Percentiles rank a stretch among this genome's conserved stretches.
Evolutionary conservation across 1,140 invertebrate genomes (phyloP).

Genomic region (Zaprionus ghesquierei): DNA sequence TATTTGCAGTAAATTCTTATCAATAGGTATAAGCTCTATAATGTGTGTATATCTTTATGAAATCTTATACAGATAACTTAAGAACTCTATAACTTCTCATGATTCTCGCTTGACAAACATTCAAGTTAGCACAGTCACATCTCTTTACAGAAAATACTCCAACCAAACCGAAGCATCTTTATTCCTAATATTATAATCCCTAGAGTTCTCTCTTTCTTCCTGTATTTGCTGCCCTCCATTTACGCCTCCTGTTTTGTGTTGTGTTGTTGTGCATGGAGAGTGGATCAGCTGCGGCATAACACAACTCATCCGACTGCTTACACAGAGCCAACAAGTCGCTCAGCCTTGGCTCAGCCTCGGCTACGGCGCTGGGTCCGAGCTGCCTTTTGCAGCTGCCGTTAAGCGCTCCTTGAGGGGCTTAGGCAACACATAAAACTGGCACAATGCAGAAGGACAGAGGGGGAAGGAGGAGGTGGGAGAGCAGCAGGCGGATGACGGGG

Average conservation of each 20-base stretch:
- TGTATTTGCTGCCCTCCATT: not conserved
- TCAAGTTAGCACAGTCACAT: no score
- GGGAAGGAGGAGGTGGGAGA: not conserved
- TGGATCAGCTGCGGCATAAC: conserved; percentile 52
- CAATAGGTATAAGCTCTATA: not conserved
- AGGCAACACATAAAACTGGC: conserved; percentile 40
- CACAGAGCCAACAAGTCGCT: conserved; percentile 30
- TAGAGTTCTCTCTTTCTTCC: not conserved
- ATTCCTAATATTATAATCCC: not conserved
- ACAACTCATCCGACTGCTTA: conserved; percentile 51
- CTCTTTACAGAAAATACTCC: no score
- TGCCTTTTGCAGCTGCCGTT: conserved; percentile 32
- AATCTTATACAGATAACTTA: no score
- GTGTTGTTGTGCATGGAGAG: conserved; percentile 37
- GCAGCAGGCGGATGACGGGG: not conserved
- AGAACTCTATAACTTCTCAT: no score
- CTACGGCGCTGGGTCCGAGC: not conserved
- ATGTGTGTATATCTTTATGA: no score
- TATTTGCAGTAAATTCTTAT: not conserved
- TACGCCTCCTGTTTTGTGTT: not conserved
- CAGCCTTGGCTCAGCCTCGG: not conserved
- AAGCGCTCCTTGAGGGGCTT: conserved; percentile 51
- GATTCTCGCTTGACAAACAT: no score
- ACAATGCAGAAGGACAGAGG: conserved; percentile 10
- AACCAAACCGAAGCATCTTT: not conserved